Evolutionary conservation across 1,140 invertebrate genomes (phyloP), one percentile per base, ranked within the genome.

Genomic region (Drosophila kikkawai): DNA sequence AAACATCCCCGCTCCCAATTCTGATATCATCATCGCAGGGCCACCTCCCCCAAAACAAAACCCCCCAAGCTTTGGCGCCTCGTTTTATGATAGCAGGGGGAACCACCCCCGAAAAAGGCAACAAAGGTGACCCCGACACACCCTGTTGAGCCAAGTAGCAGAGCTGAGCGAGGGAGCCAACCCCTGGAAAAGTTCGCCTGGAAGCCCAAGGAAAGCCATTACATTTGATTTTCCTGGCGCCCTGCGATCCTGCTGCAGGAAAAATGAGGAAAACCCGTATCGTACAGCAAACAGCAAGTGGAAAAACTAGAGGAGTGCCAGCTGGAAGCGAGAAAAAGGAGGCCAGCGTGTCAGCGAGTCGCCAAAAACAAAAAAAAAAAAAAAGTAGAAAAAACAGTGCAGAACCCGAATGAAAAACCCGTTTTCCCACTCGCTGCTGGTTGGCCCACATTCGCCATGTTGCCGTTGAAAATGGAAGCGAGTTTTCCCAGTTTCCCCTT

Each of bases 271-370:
- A 51, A 50, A 17, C 32, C 22, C 15, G 22, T 12, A 42, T 13
- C 12, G 13, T 19, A 45, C 59, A 58, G 3, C 29, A 50, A 47
- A 53, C 45, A 61, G 60, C 68, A 79, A 80, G 76, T 80, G 78
- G 76, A 64, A 79, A 60, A 71, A 55, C 68, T 51, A 57, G 65
- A 60, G 73, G 75, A 77, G 75, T 77, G 75, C 74, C 75, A 76
- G 56, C 75, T 78, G 75, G 65, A 78, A 57, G 26, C 42, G 44
- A 32, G 32, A 48, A 87, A 83, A 88, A 87, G 75, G 81, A 88
- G 84, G 84, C 81, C 85, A 88, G 80, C 84, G 84, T 87, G 84
- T 84, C 84, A 84, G 68, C 73, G 44, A 68, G 82, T 58, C 71
- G 74, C 53, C 61, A 51, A 59, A 75, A 34, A 50, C n/a, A 50